Evolutionary conservation across 2,797 vertebrate genomes (phyloP), one percentile per base, ranked within the genome.

Genomic region (Arnoldichthys spilopterus): DNA sequence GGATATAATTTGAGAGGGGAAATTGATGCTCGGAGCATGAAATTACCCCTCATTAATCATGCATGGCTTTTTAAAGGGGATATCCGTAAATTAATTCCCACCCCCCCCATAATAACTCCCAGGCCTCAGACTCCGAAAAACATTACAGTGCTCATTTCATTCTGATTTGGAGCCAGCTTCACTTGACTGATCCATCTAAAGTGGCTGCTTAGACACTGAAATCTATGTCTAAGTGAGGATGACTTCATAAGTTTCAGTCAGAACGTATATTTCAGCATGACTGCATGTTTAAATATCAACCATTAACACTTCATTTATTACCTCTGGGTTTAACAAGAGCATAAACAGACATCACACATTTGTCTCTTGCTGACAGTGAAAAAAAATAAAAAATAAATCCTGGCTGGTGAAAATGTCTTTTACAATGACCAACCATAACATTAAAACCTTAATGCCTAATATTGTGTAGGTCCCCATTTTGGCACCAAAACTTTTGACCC

Each of bases 1-100:
- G 85, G 82, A 78, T n/a, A 86, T 88, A 87, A 93, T 93, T 86
- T 84, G 47, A 73, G 67, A 61, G 75, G 76, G 85, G 90, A 93
- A 92, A 93, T 93, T 93, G 91, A 94, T 91, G 90, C 87, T 90
- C 88, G 88, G 85, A 89, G 91, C 92, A 89, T 94, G 90, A 93
- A 91, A 94, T 94, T 91, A 87, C 89, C 85, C 84, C 83, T 90
- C 92, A 90, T 95, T 92, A 93, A 91, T 94, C 93, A 93, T 89
- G 89, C 88, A 87, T 78, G 76, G 86, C 84, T 91, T 93, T 90
- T 83, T 85, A 86, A 90, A 84, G 64, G 73, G 83, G 85, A 82
- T 83, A 82, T 84, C 88, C 83, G 83, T 85, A 87, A 90, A 90
- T 91, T 90, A 90, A 91, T 91, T 91, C 86, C 88, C 89, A 91